A percentile compares a stretch with the other conserved stretches of the same genome.
Conservation (phyloP, 1,140 invertebrate genomes). For the Scaptomyza montana region DNA sequence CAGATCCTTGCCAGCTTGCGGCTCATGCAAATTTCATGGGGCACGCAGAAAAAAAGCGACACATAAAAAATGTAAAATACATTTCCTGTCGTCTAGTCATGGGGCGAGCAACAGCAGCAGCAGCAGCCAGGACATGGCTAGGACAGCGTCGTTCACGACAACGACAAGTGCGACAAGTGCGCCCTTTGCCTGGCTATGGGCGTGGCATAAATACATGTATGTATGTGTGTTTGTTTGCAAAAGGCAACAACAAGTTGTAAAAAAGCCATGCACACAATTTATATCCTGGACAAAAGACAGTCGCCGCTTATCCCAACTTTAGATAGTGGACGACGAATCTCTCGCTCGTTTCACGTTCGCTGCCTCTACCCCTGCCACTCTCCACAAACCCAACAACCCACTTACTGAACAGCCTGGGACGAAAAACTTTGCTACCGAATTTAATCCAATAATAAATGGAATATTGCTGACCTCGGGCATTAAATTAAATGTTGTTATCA, state of each 20-base stretch:
- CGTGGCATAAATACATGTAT: slow-evolving; percentile 42
- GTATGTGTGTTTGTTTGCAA: neutral
- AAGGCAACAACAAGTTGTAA: slow-evolving; percentile 37
- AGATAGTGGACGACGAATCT: slow-evolving; percentile 55
- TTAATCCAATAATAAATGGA: slow-evolving; percentile 84
- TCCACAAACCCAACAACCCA: too few species aligned
- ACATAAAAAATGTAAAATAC: slow-evolving; percentile 80
- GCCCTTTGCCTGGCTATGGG: slow-evolving; percentile 24
- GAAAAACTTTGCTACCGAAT: slow-evolving; percentile 81
- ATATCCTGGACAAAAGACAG: slow-evolving; percentile 41
- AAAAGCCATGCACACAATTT: slow-evolving; percentile 60
- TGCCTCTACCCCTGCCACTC: neutral
- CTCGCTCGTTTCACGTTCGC: neutral
- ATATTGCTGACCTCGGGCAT: slow-evolving; percentile 84
- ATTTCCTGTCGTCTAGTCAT: slow-evolving; percentile 81
- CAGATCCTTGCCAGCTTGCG: slow-evolving; percentile 41
- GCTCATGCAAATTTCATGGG: slow-evolving; percentile 76
- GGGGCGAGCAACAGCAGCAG: neutral
- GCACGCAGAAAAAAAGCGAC: slow-evolving; percentile 66
- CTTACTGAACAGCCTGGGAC: neutral
- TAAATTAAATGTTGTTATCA: slow-evolving; percentile 84
- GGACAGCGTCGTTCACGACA: slow-evolving; percentile 28
- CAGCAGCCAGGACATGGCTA: slow-evolving; percentile 30
- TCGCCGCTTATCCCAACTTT: slow-evolving; percentile 55
- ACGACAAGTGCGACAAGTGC: slow-evolving; percentile 77